Evolutionary conservation across 2,113 vertebrate genomes (phyloP).

Genomic region (Callopanchax toddi): DNA sequence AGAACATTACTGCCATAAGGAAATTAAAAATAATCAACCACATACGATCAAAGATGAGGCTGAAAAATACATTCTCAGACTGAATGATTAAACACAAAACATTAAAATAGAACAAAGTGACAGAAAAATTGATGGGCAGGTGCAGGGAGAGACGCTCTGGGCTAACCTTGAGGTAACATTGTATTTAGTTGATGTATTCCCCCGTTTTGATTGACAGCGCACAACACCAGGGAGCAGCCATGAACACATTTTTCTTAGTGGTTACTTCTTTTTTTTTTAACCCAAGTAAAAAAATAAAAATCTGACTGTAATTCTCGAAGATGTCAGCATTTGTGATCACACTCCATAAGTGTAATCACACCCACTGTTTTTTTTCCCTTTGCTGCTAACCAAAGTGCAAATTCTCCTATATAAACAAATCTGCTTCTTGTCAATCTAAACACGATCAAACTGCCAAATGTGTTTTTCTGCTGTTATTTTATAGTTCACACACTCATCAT

Average conservation of each 20-base stretch:
- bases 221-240: neutral
- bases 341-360: conserved; percentile 29
- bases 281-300: neutral
- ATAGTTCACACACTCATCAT: too few species aligned
- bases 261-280: neutral
- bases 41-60: conserved; percentile 7
- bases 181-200: neutral
- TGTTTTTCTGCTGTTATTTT: neutral
- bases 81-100: conserved; percentile 1
- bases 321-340: conserved; percentile 42
- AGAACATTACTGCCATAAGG: too few species aligned
- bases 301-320: neutral
- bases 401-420: conserved; percentile 47
- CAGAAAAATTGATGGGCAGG: conserved; percentile 14
- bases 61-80: neutral
- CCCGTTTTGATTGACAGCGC: neutral
- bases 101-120: conserved; percentile 24
- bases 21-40: neutral
- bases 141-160: conserved; percentile 5
- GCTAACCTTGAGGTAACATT: neutral
- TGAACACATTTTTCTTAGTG: conserved; percentile 6
- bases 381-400: conserved; percentile 35
- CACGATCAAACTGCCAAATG: conserved; percentile 25
- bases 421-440: conserved; percentile 23
- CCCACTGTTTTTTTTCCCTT: conserved; percentile 38